Evolutionary conservation across 1,140 invertebrate genomes (phyloP).

Genomic region (Platorchestia sp.): DNA sequence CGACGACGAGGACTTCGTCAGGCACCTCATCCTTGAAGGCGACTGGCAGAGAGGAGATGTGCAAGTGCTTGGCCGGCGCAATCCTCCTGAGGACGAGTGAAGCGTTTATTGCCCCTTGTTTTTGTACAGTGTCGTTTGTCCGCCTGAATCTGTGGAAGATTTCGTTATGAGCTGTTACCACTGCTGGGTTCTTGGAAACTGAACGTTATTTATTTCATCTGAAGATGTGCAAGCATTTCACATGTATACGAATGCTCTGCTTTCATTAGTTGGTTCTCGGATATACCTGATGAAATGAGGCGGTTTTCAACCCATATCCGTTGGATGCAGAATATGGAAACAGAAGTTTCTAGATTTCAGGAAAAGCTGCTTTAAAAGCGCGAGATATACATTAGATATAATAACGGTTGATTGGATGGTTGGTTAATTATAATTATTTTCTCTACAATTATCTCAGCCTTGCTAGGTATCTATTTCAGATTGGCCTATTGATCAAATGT

Average conservation of each 20-base stretch:
- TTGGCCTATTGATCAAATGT: no score
- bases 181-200: neutral
- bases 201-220: neutral
- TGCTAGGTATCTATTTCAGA: neutral
- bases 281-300: no score
- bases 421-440: neutral
- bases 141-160: neutral
- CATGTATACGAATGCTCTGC: neutral
- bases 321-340: no score
- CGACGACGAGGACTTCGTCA: constrained; percentile 66
- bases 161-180: neutral
- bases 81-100: constrained; percentile 21
- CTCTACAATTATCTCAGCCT: neutral
- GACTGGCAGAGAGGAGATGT: constrained; percentile 67
- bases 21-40: constrained; percentile 66
- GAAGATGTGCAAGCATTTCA: neutral
- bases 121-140: neutral
- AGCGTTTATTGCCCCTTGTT: neutral
- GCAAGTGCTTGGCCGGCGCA: constrained; percentile 60
- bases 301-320: no score
- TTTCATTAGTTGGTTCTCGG: no score
- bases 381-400: neutral
- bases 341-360: no score
- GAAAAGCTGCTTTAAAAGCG: neutral
- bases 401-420: neutral